A percentile compares a stretch with the other conserved stretches of the same genome.
Evolutionary conservation across 2,797 vertebrate species (phyloP).

Genomic region (Melanogrammus aeglefinus): DNA sequence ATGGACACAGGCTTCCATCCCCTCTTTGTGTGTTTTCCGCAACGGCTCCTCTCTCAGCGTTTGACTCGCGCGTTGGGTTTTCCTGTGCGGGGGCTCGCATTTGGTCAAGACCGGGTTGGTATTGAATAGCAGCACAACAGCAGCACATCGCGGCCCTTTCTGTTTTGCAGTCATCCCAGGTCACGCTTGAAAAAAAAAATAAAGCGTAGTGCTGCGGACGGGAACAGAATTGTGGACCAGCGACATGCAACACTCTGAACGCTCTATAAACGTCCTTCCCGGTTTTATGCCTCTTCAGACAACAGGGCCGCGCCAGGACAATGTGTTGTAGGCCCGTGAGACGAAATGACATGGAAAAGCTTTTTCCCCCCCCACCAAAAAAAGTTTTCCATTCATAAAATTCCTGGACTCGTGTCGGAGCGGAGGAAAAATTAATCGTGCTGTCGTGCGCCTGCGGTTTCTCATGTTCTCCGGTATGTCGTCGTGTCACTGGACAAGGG

Average conservation of each 20-base stretch:
- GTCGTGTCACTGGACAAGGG: conserved; percentile 61
- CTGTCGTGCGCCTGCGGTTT: conserved; percentile 57
- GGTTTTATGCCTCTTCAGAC: conserved; percentile 36
- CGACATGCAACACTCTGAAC: too few species aligned
- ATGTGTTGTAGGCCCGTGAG: conserved; percentile 57
- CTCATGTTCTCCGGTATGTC: conserved; percentile 47
- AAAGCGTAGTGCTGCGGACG: not conserved
- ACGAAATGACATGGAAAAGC: conserved; percentile 65
- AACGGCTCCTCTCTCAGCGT: too few species aligned
- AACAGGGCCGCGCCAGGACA: conserved; percentile 57
- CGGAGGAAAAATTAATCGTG: conserved; percentile 61
- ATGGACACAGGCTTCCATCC: too few species aligned
- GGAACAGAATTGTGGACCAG: not conserved
- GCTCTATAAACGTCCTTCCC: not conserved
- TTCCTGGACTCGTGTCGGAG: conserved; percentile 62
- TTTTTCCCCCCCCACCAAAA: conserved; percentile 38
- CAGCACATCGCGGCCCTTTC: too few species aligned
- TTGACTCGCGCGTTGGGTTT: too few species aligned
- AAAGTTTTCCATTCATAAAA: conserved; percentile 76
- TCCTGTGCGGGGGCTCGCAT: too few species aligned
- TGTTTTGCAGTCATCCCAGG: too few species aligned
- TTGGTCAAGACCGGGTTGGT: too few species aligned
- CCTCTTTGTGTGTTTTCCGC: too few species aligned
- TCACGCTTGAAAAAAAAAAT: too few species aligned
- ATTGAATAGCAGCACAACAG: too few species aligned